phyloP scores from a whole-genome alignment of 2,113 vertebrate species.

The Apaloderma vittatum region DNA sequence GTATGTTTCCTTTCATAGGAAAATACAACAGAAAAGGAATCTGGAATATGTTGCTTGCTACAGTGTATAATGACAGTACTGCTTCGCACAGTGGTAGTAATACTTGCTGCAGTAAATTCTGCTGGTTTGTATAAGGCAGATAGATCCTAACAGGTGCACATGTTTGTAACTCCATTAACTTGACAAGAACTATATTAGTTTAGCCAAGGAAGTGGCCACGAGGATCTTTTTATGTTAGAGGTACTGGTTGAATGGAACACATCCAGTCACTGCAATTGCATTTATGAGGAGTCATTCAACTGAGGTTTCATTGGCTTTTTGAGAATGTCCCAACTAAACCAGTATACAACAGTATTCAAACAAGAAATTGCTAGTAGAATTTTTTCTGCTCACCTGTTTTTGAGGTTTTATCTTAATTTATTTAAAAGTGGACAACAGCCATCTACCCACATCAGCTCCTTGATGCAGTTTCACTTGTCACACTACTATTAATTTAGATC shows the following conservation, averaged over 20 bases:
- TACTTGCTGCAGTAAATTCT: background rate
- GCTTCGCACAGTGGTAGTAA: background rate
- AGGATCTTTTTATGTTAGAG: background rate
- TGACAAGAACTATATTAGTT: background rate
- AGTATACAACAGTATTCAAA: background rate
- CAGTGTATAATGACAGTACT: background rate
- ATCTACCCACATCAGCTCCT: background rate
- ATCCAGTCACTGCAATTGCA: background rate
- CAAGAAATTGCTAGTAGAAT: background rate
- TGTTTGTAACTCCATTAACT: background rate
- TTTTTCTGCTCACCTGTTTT: background rate
- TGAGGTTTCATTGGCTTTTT: background rate
- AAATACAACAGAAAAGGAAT: background rate
- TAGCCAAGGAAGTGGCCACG: background rate
- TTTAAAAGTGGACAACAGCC: background rate
- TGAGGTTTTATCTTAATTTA: background rate
- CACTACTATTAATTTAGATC: background rate
- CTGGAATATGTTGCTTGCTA: background rate
- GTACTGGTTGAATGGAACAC: background rate
- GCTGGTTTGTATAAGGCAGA: background rate
- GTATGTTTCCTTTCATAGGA: background rate
- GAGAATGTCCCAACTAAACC: background rate
- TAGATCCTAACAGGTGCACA: background rate
- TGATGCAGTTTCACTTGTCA: background rate
- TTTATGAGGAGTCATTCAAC: background rate